Evolutionary conservation across 2,888 invertebrate species (phyloP).

Genomic region (Aspidiotus destructor): DNA sequence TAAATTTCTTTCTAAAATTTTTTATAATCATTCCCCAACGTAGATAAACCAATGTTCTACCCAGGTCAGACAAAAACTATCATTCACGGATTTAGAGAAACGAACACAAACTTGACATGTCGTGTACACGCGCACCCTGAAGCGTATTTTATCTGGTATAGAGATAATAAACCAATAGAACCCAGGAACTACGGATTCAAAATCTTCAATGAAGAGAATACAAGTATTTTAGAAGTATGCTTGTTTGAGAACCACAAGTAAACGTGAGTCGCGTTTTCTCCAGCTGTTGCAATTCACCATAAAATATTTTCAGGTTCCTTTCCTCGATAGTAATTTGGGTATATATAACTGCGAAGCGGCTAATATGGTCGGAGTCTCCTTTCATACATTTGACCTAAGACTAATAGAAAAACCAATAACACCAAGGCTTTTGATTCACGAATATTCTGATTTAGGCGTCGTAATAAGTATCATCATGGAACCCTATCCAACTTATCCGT

Average conservation of each 20-base stretch:
- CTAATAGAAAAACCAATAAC: constrained; percentile 8
- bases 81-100: constrained; percentile 19
- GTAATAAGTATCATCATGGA: constrained; percentile 13
- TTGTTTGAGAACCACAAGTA: not conserved
- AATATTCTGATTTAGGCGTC: constrained; percentile 5
- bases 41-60: not conserved
- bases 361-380: constrained; percentile 6
- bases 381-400: constrained; percentile 9
- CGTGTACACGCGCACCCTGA: constrained; percentile 22
- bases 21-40: too few relatives aligned
- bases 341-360: constrained; percentile 24
- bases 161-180: constrained; percentile 15
- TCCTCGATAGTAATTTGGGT: constrained; percentile 2
- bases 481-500: constrained; percentile 12
- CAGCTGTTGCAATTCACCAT: too few relatives aligned
- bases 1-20: too few relatives aligned
- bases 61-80: not conserved
- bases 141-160: constrained; percentile 30
- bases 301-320: constrained; percentile 15
- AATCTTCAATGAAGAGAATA: constrained; percentile 22
- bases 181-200: constrained; percentile 10
- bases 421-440: constrained; percentile 15
- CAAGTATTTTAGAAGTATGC: constrained; percentile 25
- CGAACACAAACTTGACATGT: constrained; percentile 25
- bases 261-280: not conserved